These are phyloP conservation scores for Pseudonaja textilis DNA, from an alignment of 2,113 vertebrate species.

Conservation along the genomic window DNA sequence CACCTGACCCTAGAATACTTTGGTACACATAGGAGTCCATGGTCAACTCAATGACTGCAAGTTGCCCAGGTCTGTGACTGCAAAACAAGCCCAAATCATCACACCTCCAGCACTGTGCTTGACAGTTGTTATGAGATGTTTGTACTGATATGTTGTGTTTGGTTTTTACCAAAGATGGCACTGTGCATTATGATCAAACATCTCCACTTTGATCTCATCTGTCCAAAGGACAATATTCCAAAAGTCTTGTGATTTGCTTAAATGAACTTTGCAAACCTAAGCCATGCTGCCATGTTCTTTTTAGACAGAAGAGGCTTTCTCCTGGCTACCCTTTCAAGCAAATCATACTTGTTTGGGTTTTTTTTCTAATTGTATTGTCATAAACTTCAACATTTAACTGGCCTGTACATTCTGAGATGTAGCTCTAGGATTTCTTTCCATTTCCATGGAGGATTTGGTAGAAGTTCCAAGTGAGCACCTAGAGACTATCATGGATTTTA, in stretches of 20 bases:
- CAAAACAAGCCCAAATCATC: too few species aligned
- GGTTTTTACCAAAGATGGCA: neutral
- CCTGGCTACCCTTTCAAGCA: neutral
- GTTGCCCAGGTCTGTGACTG: neutral
- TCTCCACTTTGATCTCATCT: neutral
- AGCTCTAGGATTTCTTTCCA: neutral
- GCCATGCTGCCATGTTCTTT: neutral
- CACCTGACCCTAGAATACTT: neutral
- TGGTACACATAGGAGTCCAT: too few species aligned
- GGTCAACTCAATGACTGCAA: neutral
- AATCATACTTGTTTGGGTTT: neutral
- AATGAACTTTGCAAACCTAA: neutral
- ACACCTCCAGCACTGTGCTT: too few species aligned
- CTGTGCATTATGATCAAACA: neutral
- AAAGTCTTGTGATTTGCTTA: neutral
- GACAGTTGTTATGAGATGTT: neutral
- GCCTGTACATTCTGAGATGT: neutral
- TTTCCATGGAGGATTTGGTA: neutral
- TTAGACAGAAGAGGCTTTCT: neutral
- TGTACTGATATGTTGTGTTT: neutral
- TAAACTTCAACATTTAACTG: neutral
- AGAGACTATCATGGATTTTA: neutral
- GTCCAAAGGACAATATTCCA: neutral
- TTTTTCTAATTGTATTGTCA: neutral
- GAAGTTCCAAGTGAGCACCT: neutral